Conservation (phyloP, 1,140 invertebrate genomes). For the Neotoxoptera formosana region DNA sequence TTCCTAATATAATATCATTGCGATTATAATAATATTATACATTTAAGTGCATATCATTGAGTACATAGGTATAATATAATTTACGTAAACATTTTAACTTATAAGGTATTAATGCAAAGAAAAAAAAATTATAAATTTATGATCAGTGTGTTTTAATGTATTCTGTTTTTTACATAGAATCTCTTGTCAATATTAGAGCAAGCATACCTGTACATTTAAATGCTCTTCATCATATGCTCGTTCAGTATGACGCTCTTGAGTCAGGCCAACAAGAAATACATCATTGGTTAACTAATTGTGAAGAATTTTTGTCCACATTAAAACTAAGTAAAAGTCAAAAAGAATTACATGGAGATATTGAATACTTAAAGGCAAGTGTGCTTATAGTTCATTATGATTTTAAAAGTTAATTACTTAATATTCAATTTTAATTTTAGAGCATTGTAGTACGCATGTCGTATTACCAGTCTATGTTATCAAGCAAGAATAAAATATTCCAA, state of each 20-base stretch:
- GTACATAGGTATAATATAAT: neutral
- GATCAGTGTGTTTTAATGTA: neutral
- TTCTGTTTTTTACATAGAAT: constrained; percentile 67
- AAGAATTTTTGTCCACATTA: constrained; percentile 72
- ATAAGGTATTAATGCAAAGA: neutral
- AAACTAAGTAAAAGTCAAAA: constrained; percentile 76
- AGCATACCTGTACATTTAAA: constrained; percentile 81
- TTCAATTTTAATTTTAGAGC: constrained; percentile 64
- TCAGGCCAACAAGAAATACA: constrained; percentile 84
- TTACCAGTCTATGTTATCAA: constrained; percentile 92
- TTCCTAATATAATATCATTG: neutral
- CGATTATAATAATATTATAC: neutral
- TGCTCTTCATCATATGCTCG: constrained; percentile 81
- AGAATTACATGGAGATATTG: constrained; percentile 75
- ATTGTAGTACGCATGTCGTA: constrained; percentile 89
- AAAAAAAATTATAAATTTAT: neutral
- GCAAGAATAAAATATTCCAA: constrained; percentile 92
- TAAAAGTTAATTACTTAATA: neutral
- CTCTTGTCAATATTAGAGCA: constrained; percentile 81
- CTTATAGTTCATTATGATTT: neutral
- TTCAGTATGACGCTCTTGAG: constrained; percentile 90
- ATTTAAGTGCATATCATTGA: neutral
- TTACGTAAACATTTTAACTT: neutral
- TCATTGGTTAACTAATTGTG: constrained; percentile 85
- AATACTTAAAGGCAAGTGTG: constrained; percentile 74